Evolutionary conservation across 2,113 vertebrate species (phyloP), one percentile per base, ranked within the genome.

Genomic region (Cisticola juncidis): DNA sequence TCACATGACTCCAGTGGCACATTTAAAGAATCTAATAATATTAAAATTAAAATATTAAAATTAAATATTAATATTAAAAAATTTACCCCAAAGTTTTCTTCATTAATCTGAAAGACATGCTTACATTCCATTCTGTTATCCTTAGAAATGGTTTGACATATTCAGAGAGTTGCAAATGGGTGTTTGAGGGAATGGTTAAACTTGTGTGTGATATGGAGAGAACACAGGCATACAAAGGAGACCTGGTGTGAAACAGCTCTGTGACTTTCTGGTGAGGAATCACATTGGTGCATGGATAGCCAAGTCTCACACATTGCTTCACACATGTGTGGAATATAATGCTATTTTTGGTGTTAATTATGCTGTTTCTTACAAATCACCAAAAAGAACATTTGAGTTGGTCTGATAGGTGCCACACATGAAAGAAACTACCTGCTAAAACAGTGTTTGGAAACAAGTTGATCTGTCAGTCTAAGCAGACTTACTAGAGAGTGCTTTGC

Each of bases 111-210:
- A 84, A 84, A 71, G 28, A 48, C 9, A 12, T 1, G 14, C 12
- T 80, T 53, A 36, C 17, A 29, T 9, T 50, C 22, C 20, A 38
- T 56, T 86, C 57, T 62, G 40, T 71, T 33, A 8, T 5, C n/a
- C 26, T 82, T 54, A 66, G 33, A 87, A 88, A 82, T 8, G 21
- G 57, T 18, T 72, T 0, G 3, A 9, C 0, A 0, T 10, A 26
- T 56, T 74, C 33, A 66, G 54, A 90, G 33, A 35, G 23, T 1
- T 68, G n/a, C 31, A 88, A 81, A 60, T 11, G 45, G 19, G 36
- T 45, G 25, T 33, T 23, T 50, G 74, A 90, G 53, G 22, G 14
- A 80, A 29, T 5, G 5, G 26, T 62, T 58, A 85, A 69, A 35
- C 19, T 45, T 26, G 29, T n/a, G 26, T 14, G 4, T 33, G 42